Evolutionary conservation across 2,888 invertebrate species (phyloP).

Genomic region (Platycheirus albimanus): DNA sequence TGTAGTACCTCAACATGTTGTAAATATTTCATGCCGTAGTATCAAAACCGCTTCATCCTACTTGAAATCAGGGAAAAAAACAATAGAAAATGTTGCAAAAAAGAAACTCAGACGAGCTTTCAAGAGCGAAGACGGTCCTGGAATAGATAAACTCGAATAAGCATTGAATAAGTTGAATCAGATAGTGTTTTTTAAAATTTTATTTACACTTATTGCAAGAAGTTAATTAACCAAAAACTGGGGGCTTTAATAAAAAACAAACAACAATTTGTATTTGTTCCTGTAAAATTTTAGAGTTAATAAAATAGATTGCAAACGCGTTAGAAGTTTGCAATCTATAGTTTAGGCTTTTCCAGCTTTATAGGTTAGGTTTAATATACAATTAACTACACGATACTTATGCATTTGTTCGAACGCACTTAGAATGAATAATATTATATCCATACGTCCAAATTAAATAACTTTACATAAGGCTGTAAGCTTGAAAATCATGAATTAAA

Average conservation of each 20-base stretch:
- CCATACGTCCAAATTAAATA: conserved; percentile 21
- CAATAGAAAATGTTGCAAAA: conserved; percentile 49
- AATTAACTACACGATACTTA: conserved; percentile 3
- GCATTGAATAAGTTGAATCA: background rate
- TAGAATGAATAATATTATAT: conserved; percentile 10
- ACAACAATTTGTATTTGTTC: conserved; percentile 2
- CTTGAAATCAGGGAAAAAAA: conserved; percentile 80
- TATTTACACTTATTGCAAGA: too few species aligned
- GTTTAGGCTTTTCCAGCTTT: background rate
- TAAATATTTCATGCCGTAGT: conserved; percentile 77
- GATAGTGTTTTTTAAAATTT: too few species aligned
- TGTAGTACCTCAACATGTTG: conserved; percentile 78
- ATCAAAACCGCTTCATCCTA: conserved; percentile 79
- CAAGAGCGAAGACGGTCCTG: conserved; percentile 2
- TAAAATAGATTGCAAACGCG: background rate
- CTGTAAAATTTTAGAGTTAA: conserved; percentile 1
- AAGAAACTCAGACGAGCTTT: conserved; percentile 50
- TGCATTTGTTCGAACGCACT: conserved; percentile 12
- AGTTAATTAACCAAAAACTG: too few species aligned
- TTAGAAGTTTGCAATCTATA: background rate
- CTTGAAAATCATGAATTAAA: conserved; percentile 16
- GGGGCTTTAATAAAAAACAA: too few species aligned
- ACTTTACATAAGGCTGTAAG: conserved; percentile 12
- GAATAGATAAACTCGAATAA: conserved; percentile 28
- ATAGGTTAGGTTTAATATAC: conserved; percentile 2